Base-by-base conservation (phyloP, 2,888 invertebrate species). In the Crematogaster levior region DNA sequence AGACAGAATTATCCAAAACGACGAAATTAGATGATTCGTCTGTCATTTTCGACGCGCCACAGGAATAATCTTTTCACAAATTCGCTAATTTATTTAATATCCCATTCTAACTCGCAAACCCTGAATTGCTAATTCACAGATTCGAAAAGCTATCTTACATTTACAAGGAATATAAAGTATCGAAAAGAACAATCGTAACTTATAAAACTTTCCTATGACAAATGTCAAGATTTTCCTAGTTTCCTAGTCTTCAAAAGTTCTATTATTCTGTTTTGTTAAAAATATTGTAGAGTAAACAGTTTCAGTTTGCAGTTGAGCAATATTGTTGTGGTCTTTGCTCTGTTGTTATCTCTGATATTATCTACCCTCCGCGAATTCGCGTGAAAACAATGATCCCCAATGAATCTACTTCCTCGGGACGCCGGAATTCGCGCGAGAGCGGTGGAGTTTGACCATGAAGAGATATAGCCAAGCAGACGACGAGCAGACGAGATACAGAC, bases 11-110 rank as follows among this genome's bases (percentile, higher is more conserved):
- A 56, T 77, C 56, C 56, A n/a, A 56, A 70, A 37, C 48, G 21
- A 61, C 66, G 21, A 18, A 77, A 77, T 75, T 68, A 68, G 68
- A 75, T 51, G 37, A 51, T 9, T 56, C 43, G 43, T 43, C 53
- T 53, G 53, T 40, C 70, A 77, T 68, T 56, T 53, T 53, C 70
- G 70, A 65, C 63, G 53, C 70, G 68, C 68, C 40, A 12, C n/a
- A 21, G 7, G 53, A 56, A 70, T 56, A 30, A 77, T 30, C 53
- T 77, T 68, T 68, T 34, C 68, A 75, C 21, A 53, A 68, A 56
- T 53, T 43, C 15, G 21, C 27, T 68, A 66, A 27, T 77, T 53
- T 53, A 40, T 68, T 68, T 68, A 53, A 43, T 27, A 24, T 27
- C 15, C 27, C 15, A 56, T 46, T 46, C 60, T 21, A 10, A n/a